Conservation (phyloP, 2,113 vertebrate genomes). For the Mohoua ochrocephala region DNA sequence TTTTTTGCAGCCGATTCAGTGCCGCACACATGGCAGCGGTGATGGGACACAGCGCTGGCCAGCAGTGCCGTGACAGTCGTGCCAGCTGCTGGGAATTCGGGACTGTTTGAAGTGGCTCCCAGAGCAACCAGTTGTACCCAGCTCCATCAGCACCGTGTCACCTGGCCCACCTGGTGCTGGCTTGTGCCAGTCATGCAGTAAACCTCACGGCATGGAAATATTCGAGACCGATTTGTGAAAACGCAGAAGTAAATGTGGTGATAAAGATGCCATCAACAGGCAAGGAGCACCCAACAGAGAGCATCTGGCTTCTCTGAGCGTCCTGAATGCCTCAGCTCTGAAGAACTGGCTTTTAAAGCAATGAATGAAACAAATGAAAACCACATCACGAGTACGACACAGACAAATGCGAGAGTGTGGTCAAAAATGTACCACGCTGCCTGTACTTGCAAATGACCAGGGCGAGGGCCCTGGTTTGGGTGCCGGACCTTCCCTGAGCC, state of each 20-base stretch:
- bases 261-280: background rate
- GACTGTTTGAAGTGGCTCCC: rapidly evolving
- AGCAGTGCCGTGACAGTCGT: rapidly evolving
- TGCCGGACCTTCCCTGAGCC: background rate
- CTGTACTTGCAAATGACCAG: background rate
- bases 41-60: background rate
- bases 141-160: background rate
- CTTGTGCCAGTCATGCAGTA: background rate
- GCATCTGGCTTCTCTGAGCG: background rate
- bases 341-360: background rate
- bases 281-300: background rate
- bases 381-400: rapidly evolving
- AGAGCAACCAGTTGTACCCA: rapidly evolving
- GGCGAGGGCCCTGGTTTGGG: background rate
- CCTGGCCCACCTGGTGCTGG: background rate
- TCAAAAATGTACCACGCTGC: rapidly evolving
- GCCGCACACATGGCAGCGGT: rapidly evolving
- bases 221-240: background rate
- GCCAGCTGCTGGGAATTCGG: background rate
- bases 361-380: background rate
- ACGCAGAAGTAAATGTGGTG: too few species aligned
- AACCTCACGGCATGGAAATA: background rate
- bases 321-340: background rate
- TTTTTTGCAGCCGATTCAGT: background rate
- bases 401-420: background rate